Conservation (phyloP, 2,888 invertebrate species). For the Pristionchus japonicus region DNA sequence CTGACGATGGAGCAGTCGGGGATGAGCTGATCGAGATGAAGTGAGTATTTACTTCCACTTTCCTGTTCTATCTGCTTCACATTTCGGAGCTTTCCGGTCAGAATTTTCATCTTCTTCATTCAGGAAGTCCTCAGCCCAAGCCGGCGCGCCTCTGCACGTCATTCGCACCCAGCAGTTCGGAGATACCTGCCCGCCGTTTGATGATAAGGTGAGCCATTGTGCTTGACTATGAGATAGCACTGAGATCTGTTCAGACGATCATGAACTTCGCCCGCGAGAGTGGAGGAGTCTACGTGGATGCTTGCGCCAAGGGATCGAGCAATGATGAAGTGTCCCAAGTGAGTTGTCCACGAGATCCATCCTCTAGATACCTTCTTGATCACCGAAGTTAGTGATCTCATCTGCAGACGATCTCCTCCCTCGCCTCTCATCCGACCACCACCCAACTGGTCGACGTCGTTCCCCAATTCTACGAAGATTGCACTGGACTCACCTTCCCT, state of each 20-base stretch:
- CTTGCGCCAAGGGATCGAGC: conserved; percentile 28
- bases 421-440: conserved; percentile 4
- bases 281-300: conserved; percentile 37
- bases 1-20: background rate
- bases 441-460: conserved; percentile 41
- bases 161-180: conserved; percentile 32
- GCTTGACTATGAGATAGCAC: background rate
- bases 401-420: background rate
- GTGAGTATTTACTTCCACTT: too few relatives aligned
- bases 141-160: conserved; percentile 22
- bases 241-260: background rate
- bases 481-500: background rate
- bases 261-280: background rate
- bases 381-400: too few relatives aligned
- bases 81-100: too few relatives aligned
- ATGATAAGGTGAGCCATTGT: background rate
- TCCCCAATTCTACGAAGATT: background rate
- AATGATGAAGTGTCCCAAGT: conserved; percentile 2
- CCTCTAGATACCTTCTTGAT: too few relatives aligned
- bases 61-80: too few relatives aligned
- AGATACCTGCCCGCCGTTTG: conserved; percentile 21
- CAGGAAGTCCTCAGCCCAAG: background rate
- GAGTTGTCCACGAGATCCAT: too few relatives aligned
- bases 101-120: background rate
- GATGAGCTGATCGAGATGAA: conserved; percentile 24